phyloP scores from a whole-genome alignment of 2,113 vertebrate genomes.

The Otocyon megalotis region DNA sequence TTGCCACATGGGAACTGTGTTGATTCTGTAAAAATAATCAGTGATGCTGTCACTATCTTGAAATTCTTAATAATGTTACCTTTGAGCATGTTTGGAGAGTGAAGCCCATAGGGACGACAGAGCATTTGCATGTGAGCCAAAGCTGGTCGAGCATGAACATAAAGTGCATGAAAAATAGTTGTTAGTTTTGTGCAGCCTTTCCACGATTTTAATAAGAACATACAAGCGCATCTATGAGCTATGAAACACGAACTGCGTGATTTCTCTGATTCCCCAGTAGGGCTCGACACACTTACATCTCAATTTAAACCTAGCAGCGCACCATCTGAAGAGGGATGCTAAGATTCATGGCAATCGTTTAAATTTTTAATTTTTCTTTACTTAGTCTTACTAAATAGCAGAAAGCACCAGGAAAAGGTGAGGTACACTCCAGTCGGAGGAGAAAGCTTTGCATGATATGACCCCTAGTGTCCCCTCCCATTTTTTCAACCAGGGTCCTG shows the following conservation, averaged over 20 bases:
- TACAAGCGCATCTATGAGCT: accelerated
- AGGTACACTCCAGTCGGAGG: not conserved
- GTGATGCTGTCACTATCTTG: not conserved
- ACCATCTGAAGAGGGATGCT: not conserved
- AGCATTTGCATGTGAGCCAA: not conserved
- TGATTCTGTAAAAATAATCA: not conserved
- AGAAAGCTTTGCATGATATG: not conserved
- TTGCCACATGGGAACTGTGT: not conserved
- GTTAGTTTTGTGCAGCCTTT: not conserved
- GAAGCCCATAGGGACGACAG: not conserved
- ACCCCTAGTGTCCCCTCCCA: no score
- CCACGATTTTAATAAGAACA: not conserved
- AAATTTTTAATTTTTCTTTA: not conserved
- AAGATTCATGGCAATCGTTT: not conserved
- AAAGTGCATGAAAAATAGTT: not conserved
- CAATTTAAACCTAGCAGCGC: not conserved
- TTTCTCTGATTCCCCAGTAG: not conserved
- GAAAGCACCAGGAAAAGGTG: not conserved
- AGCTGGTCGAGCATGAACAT: not conserved
- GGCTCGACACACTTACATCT: not conserved
- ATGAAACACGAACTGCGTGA: not conserved
- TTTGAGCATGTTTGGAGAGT: not conserved
- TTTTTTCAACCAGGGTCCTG: not conserved
- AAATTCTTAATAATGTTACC: not conserved
- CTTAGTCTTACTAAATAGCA: not conserved